A percentile compares a stretch with the other conserved stretches of the same genome.
phyloP scores from a whole-genome alignment of 2,888 invertebrate genomes.

The Cerastis rubricosa region DNA sequence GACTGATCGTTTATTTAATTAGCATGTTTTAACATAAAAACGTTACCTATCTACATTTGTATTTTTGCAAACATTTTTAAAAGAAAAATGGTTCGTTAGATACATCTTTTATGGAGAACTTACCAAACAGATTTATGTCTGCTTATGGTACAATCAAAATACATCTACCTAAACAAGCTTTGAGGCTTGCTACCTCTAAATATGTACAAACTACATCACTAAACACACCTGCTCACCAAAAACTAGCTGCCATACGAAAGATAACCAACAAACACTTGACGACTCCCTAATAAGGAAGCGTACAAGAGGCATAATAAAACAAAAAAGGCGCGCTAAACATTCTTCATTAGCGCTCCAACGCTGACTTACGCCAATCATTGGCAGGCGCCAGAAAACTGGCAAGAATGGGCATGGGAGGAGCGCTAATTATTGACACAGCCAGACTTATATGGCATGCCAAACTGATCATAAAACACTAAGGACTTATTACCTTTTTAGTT shows the following conservation, averaged over 20 bases:
- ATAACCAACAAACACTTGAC: conserved; percentile 55
- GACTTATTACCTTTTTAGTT: conserved; percentile 75
- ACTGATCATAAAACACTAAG: conserved; percentile 75
- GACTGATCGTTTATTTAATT: background rate
- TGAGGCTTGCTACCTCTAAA: conserved; percentile 24
- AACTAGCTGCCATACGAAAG: conserved; percentile 56
- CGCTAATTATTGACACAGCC: conserved; percentile 70
- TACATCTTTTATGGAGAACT: background rate
- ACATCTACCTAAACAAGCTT: conserved; percentile 3
- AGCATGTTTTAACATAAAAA: background rate
- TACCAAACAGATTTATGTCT: background rate
- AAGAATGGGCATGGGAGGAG: conserved; percentile 81
- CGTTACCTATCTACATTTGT: too few species aligned
- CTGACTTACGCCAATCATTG: conserved; percentile 74
- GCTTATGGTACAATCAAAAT: background rate
- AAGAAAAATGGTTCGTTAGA: background rate
- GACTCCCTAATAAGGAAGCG: conserved; percentile 65
- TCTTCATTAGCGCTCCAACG: conserved; percentile 75
- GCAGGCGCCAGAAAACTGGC: conserved; percentile 69
- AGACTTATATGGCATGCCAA: conserved; percentile 68
- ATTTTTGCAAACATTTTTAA: background rate
- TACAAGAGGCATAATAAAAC: conserved; percentile 66
- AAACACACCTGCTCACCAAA: conserved; percentile 64
- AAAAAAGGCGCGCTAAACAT: conserved; percentile 80
- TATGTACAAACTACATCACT: conserved; percentile 39